phyloP scores from a whole-genome alignment of 2,888 invertebrate species.

The Mimachlamys varia region DNA sequence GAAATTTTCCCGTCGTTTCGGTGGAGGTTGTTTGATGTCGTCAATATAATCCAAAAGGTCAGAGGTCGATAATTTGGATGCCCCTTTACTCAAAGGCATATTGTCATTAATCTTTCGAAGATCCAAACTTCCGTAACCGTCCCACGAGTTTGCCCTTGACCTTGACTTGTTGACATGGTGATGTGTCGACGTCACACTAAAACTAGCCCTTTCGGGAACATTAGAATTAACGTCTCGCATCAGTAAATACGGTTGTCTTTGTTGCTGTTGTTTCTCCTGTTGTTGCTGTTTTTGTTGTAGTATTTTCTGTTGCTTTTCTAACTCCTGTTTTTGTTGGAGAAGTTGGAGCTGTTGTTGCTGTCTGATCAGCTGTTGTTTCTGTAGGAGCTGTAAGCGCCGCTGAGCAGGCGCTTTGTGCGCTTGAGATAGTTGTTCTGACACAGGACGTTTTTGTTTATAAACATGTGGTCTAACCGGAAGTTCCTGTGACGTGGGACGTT shows the following conservation, averaged over 20 bases:
- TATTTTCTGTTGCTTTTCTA: slow-evolving; percentile 12
- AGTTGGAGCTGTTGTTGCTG: slow-evolving; percentile 28
- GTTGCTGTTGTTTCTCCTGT: background rate
- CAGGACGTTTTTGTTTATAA: slow-evolving; percentile 17
- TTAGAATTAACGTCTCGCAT: slow-evolving; percentile 61
- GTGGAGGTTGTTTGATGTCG: slow-evolving; percentile 58
- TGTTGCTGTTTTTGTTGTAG: background rate
- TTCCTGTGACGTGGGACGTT: slow-evolving; percentile 6
- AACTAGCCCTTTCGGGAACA: slow-evolving; percentile 47
- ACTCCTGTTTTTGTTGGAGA: background rate
- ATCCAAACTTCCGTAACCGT: slow-evolving; percentile 42
- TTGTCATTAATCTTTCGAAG: background rate
- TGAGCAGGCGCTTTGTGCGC: background rate
- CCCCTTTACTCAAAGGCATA: slow-evolving; percentile 37
- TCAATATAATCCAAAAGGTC: slow-evolving; percentile 61
- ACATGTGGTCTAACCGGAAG: background rate
- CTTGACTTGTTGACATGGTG: background rate
- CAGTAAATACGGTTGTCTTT: slow-evolving; percentile 54
- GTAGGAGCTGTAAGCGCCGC: background rate
- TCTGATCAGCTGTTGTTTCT: background rate
- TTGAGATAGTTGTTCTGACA: background rate
- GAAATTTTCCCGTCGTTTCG: slow-evolving; percentile 62
- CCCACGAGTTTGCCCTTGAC: slow-evolving; percentile 47
- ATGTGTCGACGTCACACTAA: background rate
- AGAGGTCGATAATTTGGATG: slow-evolving; percentile 46